These are phyloP conservation scores for Agrilus biguttatus DNA, from an alignment of 2,888 invertebrate species.

Conservation along the genomic window DNA sequence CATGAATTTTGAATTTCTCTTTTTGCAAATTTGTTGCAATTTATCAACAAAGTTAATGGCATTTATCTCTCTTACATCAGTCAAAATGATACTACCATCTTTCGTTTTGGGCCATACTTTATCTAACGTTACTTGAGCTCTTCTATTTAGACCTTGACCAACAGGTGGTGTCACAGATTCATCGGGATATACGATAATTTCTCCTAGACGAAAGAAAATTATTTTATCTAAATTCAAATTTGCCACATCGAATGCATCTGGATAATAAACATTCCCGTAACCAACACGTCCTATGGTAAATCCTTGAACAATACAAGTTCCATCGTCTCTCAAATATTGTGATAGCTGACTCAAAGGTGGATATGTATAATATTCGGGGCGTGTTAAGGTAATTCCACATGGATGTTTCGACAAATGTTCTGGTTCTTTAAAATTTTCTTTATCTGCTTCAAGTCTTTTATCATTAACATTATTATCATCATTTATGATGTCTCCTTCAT, in stretches of 20 bases:
- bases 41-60: slow-evolving; percentile 78
- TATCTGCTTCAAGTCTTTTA: neutral
- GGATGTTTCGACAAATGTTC: slow-evolving; percentile 34
- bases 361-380: slow-evolving; percentile 83
- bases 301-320: slow-evolving; percentile 69
- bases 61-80: slow-evolving; percentile 59
- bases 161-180: slow-evolving; percentile 74
- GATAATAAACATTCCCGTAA: slow-evolving; percentile 82
- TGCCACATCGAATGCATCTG: slow-evolving; percentile 70
- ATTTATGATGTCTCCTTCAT: no score
- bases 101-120: slow-evolving; percentile 90
- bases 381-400: slow-evolving; percentile 60
- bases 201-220: slow-evolving; percentile 88
- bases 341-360: slow-evolving; percentile 72
- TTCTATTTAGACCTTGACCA: slow-evolving; percentile 72
- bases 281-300: slow-evolving; percentile 80
- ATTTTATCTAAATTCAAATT: slow-evolving; percentile 74
- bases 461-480: no score
- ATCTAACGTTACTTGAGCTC: slow-evolving; percentile 84
- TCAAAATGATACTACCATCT: slow-evolving; percentile 62
- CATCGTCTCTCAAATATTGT: slow-evolving; percentile 55
- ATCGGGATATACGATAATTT: slow-evolving; percentile 90
- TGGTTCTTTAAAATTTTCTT: slow-evolving; percentile 9
- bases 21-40: slow-evolving; percentile 68
- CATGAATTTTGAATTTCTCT: slow-evolving; percentile 80